Evolutionary conservation across 2,113 vertebrate genomes (phyloP).

Genomic region (Baryphthengus martii): DNA sequence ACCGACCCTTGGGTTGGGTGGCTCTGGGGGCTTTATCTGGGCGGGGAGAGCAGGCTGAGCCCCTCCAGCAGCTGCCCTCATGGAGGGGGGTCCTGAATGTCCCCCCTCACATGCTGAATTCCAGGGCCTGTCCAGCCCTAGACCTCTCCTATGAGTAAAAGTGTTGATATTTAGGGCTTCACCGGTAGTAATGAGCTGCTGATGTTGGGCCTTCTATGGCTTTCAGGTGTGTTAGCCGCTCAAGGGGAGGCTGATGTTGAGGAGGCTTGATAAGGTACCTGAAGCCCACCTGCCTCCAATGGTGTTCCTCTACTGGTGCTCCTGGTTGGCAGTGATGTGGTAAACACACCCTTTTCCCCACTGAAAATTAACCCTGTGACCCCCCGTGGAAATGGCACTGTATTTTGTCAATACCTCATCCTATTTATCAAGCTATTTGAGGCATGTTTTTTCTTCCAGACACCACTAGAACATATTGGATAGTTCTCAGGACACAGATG

Average conservation of each 20-base stretch:
- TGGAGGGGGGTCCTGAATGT: fast-evolving
- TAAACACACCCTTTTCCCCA: neutral
- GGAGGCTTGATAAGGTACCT: neutral
- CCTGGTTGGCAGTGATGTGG: neutral
- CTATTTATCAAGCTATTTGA: neutral
- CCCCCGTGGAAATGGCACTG: neutral
- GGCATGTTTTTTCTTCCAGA: neutral
- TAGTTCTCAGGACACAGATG: neutral
- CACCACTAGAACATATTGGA: neutral
- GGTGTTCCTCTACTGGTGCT: neutral
- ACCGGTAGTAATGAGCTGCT: neutral
- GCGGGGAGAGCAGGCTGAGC: neutral
- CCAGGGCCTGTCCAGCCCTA: fast-evolving
- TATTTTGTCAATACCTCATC: neutral
- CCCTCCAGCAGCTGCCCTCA: no score
- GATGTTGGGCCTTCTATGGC: neutral
- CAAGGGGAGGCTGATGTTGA: fast-evolving
- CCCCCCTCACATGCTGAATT: fast-evolving
- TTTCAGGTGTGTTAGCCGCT: neutral
- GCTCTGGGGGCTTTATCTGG: no score
- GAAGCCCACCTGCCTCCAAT: fast-evolving
- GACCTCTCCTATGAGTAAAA: fast-evolving
- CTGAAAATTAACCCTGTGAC: fast-evolving
- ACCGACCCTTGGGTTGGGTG: fast-evolving
- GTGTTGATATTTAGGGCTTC: neutral